Conservation (phyloP, 2,113 vertebrate species). For the Catharus bicknelli region DNA sequence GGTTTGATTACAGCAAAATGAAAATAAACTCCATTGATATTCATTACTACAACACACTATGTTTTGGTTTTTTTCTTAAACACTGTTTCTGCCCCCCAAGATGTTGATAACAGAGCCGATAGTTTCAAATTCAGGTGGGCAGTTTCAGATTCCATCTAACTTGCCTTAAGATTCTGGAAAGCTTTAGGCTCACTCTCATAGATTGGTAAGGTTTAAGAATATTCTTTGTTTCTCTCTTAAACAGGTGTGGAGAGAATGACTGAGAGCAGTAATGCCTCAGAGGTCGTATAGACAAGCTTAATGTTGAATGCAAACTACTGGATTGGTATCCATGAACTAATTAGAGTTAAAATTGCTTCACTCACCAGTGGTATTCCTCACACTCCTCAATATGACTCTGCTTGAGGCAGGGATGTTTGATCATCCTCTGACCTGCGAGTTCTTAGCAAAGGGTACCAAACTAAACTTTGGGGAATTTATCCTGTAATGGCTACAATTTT, state of each 20-base stretch:
- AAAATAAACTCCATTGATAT: neutral
- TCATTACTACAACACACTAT: neutral
- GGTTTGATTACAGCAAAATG: neutral
- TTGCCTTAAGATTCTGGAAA: neutral
- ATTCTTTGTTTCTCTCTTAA: neutral
- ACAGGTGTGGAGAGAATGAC: neutral
- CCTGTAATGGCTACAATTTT: neutral
- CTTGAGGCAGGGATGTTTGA: neutral
- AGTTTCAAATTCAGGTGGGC: neutral
- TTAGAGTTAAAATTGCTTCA: neutral
- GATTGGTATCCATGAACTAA: neutral
- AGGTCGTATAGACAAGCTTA: neutral
- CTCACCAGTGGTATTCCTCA: neutral
- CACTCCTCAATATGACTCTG: neutral
- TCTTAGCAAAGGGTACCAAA: neutral
- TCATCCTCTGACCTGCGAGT: neutral
- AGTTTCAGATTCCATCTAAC: neutral
- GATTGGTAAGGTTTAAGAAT: neutral
- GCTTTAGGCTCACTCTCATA: neutral
- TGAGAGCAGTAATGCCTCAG: neutral
- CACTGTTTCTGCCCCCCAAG: rapidly evolving
- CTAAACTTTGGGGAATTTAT: rapidly evolving
- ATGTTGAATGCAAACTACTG: neutral
- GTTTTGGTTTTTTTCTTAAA: neutral
- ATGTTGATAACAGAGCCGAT: neutral